These are phyloP conservation scores for Solenodon paradoxus DNA, from an alignment of 2,113 vertebrate species.

Conservation along the genomic window DNA sequence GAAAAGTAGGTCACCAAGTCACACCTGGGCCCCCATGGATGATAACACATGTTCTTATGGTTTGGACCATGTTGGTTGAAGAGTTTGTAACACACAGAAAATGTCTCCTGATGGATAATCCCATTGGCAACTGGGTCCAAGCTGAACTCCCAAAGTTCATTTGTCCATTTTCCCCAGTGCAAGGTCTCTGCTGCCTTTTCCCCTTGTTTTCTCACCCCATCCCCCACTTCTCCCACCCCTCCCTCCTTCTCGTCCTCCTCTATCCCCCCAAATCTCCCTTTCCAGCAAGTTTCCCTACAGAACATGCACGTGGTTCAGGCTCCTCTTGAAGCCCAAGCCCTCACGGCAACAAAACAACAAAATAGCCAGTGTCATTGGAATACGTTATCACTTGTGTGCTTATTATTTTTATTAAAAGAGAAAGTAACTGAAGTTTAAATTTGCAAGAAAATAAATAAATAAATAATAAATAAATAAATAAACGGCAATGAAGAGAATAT, in stretches of 20 bases:
- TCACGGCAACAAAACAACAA: not conserved
- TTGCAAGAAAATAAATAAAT: constrained; percentile 13
- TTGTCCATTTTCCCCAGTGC: not conserved
- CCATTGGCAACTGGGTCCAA: not conserved
- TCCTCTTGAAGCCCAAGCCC: not conserved
- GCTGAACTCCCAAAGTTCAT: not conserved
- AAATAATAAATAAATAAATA: constrained; percentile 40
- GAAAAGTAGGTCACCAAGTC: not conserved
- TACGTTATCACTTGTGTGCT: not conserved
- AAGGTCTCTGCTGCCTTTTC: no score
- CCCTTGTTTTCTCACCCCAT: no score
- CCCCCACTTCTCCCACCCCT: fast-evolving
- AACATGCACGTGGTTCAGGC: fast-evolving
- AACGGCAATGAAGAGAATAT: not conserved
- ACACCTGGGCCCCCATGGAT: not conserved
- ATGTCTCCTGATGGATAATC: not conserved
- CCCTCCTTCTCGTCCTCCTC: no score
- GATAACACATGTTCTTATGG: not conserved
- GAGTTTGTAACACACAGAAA: not conserved
- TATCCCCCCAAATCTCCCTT: no score
- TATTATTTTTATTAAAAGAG: not conserved
- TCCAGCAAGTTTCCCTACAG: not conserved
- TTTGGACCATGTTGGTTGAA: not conserved
- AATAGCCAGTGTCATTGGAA: not conserved
- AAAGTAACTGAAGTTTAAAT: constrained; percentile 14